Percentiles rank a stretch among this genome's conserved stretches.
These are phyloP conservation scores for Caenorhabditis zanzibari DNA, from an alignment of 2,888 invertebrate genomes.

Conservation along the genomic window DNA sequence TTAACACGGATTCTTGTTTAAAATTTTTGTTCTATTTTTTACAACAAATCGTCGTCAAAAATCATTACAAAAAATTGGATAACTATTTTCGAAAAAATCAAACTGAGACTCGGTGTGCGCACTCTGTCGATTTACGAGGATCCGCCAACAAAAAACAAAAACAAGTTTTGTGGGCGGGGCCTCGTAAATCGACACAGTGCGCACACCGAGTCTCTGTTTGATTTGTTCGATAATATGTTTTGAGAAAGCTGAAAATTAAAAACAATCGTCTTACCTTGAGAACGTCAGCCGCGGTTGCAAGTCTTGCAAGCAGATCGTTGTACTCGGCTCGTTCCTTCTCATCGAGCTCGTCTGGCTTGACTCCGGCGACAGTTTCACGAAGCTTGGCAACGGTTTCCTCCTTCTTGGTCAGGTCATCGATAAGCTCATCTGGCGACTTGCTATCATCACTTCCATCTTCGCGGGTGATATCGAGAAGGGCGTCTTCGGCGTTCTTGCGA, in stretches of 20 bases:
- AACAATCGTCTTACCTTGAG: conserved; percentile 53
- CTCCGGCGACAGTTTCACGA: conserved; percentile 57
- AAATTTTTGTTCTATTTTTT: neutral
- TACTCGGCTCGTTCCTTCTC: conserved; percentile 64
- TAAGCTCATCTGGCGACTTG: conserved; percentile 63
- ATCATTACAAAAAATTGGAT: no score
- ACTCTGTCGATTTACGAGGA: no score
- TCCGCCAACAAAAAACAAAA: no score
- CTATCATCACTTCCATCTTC: conserved; percentile 42
- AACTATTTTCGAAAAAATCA: no score
- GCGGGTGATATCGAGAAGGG: conserved; percentile 62
- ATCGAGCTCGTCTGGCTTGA: conserved; percentile 66
- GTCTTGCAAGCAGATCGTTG: conserved; percentile 51
- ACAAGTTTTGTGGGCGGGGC: no score
- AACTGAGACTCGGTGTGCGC: no score
- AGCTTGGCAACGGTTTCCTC: conserved; percentile 66
- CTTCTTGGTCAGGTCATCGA: conserved; percentile 64
- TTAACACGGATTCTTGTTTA: conserved; percentile 1
- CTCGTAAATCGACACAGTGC: no score
- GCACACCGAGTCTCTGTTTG: no score
- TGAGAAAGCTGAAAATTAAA: neutral
- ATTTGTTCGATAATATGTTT: neutral
- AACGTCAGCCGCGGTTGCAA: conserved; percentile 66
- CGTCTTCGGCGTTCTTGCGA: conserved; percentile 72
- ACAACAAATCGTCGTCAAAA: no score